A percentile compares a stretch with the other conserved stretches of the same genome.
Evolutionary conservation across 2,797 vertebrate species (phyloP).

Genomic region (Myripristis jacobus): DNA sequence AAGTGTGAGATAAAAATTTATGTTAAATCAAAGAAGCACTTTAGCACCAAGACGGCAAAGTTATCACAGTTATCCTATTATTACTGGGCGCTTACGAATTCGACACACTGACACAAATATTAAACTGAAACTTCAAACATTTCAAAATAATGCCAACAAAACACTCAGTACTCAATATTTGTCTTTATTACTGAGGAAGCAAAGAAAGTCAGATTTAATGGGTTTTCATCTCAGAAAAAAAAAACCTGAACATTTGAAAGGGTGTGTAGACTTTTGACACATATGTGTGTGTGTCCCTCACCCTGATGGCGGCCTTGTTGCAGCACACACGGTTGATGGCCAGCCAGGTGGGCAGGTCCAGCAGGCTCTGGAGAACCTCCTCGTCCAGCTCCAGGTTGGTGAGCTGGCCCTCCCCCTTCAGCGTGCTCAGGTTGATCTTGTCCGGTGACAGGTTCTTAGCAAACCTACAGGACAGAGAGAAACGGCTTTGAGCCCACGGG

Average conservation of each 20-base stretch:
- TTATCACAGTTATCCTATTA: too few species aligned
- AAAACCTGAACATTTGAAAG: neutral
- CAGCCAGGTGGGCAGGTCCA: conserved; percentile 98
- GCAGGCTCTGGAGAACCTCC: conserved; percentile 97
- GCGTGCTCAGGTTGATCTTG: conserved; percentile 98
- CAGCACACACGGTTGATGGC: conserved; percentile 97
- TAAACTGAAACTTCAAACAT: too few species aligned
- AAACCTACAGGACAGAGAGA: conserved; percentile 82
- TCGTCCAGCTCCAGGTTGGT: conserved; percentile 98
- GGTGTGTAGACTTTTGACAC: neutral
- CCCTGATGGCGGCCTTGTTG: conserved; percentile 98
- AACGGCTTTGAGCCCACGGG: conserved; percentile 20
- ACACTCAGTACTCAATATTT: too few species aligned
- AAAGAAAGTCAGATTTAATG: too few species aligned
- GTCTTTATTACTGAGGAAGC: too few species aligned
- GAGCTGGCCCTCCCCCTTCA: conserved; percentile 97
- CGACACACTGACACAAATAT: too few species aligned
- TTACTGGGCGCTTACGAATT: too few species aligned
- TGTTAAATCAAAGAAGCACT: too few species aligned
- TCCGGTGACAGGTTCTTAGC: conserved; percentile 99
- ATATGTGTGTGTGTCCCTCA: conserved; percentile 74
- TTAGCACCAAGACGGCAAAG: too few species aligned
- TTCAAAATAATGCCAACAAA: too few species aligned
- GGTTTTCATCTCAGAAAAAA: neutral
- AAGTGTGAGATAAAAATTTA: too few species aligned